Evolutionary conservation across 2,797 vertebrate genomes (phyloP), one percentile per base, ranked within the genome.

Genomic region (Tiaroga cobitis): DNA sequence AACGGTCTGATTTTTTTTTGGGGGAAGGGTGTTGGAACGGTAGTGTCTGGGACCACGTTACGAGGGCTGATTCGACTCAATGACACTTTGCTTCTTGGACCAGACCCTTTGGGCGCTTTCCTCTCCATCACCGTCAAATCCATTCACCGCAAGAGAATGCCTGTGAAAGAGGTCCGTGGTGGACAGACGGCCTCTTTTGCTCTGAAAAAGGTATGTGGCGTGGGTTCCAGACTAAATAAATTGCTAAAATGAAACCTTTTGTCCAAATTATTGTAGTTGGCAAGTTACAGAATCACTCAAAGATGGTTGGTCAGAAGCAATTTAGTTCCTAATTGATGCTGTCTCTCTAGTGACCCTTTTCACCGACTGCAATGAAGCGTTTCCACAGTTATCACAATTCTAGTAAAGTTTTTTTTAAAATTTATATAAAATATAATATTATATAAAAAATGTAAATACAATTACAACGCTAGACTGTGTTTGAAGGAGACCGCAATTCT

Each of bases 91-190:
- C 94, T 99, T n/a, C 94, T 99, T 43, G 98, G 98, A 18, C 98
- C 98, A 0, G 98, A 99, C 89, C 98, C 98, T 6, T 92, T 99
- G 80, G 98, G 98, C 63, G 98, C 96, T 93, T 99, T 99, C 93
- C 95, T 97, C 51, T 87, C 97, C 80, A 99, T 99, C 21, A 97
- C 98, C 1, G 98, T 99, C 85, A 99, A 99, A 91, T 99, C 98
- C 24, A 99, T 99, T 91, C 98, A 99, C 90, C 96, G 98, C 82
- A 99, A 99, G 91, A 96, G 98, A 87, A 99, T 99, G 98, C 97
- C 98, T 0, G 98, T 99, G 78, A 99, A 98, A 92, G 98, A 99
- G 92, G 98, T 99, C 32, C 93, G 98, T 29, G 98, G 98, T 3
- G 98, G 98, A 41, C 98, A 99, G 95, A 99, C 98, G 0, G 98